Percentiles rank a stretch among this genome's conserved stretches.
Conservation (phyloP, 1,140 invertebrate genomes). For the Ceratina japonica region DNA sequence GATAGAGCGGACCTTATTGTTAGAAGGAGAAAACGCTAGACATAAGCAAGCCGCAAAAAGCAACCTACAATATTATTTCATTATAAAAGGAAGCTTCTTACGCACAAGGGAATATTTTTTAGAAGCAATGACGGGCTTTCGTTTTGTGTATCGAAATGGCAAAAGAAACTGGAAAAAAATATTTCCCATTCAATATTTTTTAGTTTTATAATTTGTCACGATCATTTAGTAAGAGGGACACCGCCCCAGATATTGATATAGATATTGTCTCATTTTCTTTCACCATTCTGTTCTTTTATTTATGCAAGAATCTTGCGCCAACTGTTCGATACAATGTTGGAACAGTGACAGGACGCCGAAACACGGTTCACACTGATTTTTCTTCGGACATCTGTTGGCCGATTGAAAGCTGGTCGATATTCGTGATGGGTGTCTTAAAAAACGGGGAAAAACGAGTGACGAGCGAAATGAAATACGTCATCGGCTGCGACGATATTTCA, state of each 20-base stretch:
- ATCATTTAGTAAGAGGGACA: background rate
- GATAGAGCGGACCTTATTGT: constrained; percentile 4
- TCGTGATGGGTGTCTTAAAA: constrained; percentile 61
- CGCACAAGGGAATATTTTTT: constrained; percentile 54
- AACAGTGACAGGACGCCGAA: constrained; percentile 34
- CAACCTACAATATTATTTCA: constrained; percentile 67
- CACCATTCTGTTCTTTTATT: too few species aligned
- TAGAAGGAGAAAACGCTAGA: constrained; percentile 19
- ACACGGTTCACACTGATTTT: constrained; percentile 36
- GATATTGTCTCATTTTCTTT: too few species aligned
- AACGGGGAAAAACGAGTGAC: constrained; percentile 37
- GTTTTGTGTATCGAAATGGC: background rate
- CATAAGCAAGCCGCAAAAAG: constrained; percentile 48
- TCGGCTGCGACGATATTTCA: constrained; percentile 60
- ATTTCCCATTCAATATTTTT: too few species aligned
- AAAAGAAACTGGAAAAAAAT: too few species aligned
- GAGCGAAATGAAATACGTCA: constrained; percentile 62
- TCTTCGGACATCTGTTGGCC: constrained; percentile 50
- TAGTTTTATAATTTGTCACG: background rate
- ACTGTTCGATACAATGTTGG: too few species aligned
- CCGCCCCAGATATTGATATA: too few species aligned
- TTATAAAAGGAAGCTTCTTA: constrained; percentile 60
- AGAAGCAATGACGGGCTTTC: constrained; percentile 41
- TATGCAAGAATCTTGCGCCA: too few species aligned
- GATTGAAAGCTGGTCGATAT: constrained; percentile 63